phyloP scores from a whole-genome alignment of 35 echinoderm and acorn worm genomes.

The Anneissia japonica region DNA sequence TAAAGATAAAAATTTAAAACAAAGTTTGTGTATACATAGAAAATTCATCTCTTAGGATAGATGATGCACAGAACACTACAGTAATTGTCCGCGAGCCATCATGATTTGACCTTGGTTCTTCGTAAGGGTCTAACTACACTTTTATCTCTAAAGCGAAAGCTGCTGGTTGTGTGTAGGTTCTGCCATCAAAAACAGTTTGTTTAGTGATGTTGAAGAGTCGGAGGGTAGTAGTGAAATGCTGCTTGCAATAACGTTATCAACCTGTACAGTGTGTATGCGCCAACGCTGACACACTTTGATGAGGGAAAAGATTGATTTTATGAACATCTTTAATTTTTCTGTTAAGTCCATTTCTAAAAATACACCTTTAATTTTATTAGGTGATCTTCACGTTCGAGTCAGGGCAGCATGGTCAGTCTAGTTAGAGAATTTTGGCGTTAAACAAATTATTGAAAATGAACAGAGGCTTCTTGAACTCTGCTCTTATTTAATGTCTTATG shows the following conservation, averaged over 20 bases:
- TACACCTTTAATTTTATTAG: background rate
- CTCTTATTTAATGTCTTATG: too few species aligned
- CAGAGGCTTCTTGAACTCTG: background rate
- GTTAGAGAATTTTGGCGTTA: background rate
- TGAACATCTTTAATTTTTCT: background rate
- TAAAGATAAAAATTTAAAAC: background rate
- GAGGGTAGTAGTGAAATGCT: background rate
- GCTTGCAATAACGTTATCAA: background rate
- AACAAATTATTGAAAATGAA: background rate
- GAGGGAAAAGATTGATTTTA: slow-evolving; percentile 20
- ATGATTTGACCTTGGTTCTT: background rate
- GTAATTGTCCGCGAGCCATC: background rate
- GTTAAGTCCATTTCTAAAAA: background rate
- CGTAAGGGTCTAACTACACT: slow-evolving; percentile 5
- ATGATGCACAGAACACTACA: background rate
- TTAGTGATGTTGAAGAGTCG: background rate
- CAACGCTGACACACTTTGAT: background rate
- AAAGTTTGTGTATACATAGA: too few species aligned
- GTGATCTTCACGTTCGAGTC: slow-evolving; percentile 30
- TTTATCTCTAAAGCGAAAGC: slow-evolving; percentile 28
- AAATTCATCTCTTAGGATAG: too few species aligned
- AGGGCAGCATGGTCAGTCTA: slow-evolving; percentile 11
- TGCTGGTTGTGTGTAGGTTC: background rate
- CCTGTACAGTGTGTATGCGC: slow-evolving; percentile 1
- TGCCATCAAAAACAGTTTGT: slow-evolving; percentile 4